A percentile compares a stretch with the other conserved stretches of the same genome.
phyloP scores from a whole-genome alignment of 92 coral and sea anemone species.

The Epizoanthus scotinus region DNA sequence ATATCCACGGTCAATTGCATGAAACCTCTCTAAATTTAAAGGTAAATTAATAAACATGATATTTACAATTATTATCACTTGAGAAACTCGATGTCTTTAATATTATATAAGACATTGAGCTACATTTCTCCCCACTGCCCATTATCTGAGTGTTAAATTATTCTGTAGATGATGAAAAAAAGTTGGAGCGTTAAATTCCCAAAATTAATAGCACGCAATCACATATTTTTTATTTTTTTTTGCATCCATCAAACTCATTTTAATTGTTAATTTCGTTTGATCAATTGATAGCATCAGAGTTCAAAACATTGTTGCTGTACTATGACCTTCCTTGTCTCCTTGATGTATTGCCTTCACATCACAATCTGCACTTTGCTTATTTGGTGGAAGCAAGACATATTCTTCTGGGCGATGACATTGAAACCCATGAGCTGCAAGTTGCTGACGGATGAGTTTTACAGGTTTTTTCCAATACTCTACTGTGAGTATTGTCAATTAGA shows the following conservation, averaged over 20 bases:
- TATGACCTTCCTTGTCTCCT: slow-evolving; percentile 25
- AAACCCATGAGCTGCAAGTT: not conserved
- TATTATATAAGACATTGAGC: too few relatives aligned
- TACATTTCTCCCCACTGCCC: too few relatives aligned
- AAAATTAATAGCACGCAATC: too few relatives aligned
- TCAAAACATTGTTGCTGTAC: slow-evolving; percentile 28
- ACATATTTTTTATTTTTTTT: too few relatives aligned
- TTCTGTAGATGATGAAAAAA: too few relatives aligned
- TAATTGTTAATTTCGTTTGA: too few relatives aligned
- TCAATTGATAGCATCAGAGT: slow-evolving; percentile 40
- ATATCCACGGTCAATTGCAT: slow-evolving; percentile 4
- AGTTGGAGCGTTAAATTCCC: too few relatives aligned
- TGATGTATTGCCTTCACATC: not conserved
- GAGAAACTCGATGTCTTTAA: too few relatives aligned
- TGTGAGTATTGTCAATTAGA: too few relatives aligned
- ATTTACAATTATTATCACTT: too few relatives aligned
- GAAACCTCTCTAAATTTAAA: slow-evolving; percentile 29
- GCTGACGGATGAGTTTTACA: slow-evolving; percentile 14
- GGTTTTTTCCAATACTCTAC: not conserved
- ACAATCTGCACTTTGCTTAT: slow-evolving; percentile 20
- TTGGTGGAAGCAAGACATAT: slow-evolving; percentile 9
- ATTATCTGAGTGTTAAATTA: too few relatives aligned
- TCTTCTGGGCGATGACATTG: slow-evolving; percentile 25
- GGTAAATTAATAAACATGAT: slow-evolving; percentile 5
- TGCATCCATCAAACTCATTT: not conserved